Percentiles rank a stretch among this genome's conserved stretches.
Evolutionary conservation across 2,797 vertebrate genomes (phyloP).

Genomic region (Pangasius djambal): DNA sequence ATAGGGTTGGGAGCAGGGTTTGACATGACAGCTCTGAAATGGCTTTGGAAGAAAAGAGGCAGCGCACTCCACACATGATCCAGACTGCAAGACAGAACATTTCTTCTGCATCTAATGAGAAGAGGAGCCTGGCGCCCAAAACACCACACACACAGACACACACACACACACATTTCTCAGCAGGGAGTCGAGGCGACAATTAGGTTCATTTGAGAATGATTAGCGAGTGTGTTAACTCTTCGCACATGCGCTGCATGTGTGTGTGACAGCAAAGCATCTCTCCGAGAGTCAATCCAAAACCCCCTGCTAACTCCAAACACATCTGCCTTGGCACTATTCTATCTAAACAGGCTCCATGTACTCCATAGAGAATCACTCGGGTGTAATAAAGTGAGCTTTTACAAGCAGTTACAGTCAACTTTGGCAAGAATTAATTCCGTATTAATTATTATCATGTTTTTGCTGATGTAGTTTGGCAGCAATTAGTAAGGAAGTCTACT

Average conservation of each 20-base stretch:
- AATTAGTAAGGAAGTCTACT: background rate
- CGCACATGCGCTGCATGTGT: conserved; percentile 46
- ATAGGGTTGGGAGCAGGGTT: conserved; percentile 69
- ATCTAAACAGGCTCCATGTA: conserved; percentile 17
- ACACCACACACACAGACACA: conserved; percentile 31
- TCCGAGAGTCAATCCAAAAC: conserved; percentile 39
- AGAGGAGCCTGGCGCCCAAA: conserved; percentile 47
- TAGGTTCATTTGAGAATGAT: conserved; percentile 64
- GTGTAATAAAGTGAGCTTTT: background rate
- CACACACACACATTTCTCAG: conserved; percentile 41
- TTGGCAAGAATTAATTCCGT: background rate
- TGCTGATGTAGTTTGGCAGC: background rate
- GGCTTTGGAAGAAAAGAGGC: conserved; percentile 69
- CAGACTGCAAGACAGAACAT: conserved; percentile 54
- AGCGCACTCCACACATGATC: conserved; percentile 43
- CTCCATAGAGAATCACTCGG: conserved; percentile 6
- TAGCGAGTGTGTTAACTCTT: conserved; percentile 61
- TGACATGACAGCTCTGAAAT: conserved; percentile 78
- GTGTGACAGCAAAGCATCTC: conserved; percentile 53
- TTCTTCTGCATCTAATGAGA: conserved; percentile 60
- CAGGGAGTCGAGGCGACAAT: conserved; percentile 63
- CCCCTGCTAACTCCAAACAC: conserved; percentile 46
- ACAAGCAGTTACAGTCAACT: conserved; percentile 10
- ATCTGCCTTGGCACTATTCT: conserved; percentile 34
- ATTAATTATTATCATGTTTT: conserved; percentile 4